These are phyloP conservation scores for Trinorchestia longiramus DNA, from an alignment of 1,140 invertebrate genomes.

Conservation along the genomic window DNA sequence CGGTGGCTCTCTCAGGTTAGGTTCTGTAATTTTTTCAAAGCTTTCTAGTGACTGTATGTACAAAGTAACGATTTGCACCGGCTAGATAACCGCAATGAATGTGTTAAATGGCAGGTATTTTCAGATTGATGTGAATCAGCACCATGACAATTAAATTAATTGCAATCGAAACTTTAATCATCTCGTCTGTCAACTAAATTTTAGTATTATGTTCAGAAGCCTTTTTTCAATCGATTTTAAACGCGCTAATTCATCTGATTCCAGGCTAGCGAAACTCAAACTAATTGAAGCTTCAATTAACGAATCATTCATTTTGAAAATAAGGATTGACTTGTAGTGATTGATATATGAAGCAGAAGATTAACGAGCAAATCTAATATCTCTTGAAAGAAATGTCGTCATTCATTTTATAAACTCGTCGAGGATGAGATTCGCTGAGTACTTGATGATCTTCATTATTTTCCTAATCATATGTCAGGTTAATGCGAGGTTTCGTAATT, in stretches of 20 bases:
- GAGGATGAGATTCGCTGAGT: background rate
- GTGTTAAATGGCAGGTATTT: too few species aligned
- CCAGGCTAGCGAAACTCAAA: background rate
- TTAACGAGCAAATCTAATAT: background rate
- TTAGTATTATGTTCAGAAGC: background rate
- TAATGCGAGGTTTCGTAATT: background rate
- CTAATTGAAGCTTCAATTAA: background rate
- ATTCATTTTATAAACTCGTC: background rate
- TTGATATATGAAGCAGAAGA: background rate
- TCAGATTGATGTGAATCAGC: background rate
- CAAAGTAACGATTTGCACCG: too few species aligned
- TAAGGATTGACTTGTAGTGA: background rate
- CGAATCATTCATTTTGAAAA: background rate
- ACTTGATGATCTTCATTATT: background rate
- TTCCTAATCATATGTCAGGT: background rate
- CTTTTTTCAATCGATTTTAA: background rate
- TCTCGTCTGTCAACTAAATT: background rate
- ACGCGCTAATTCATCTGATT: background rate
- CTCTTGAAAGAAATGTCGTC: background rate
- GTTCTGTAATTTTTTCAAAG: too few species aligned
- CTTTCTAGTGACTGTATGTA: too few species aligned
- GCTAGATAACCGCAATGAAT: too few species aligned
- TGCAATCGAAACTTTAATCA: background rate
- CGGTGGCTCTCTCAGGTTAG: too few species aligned
- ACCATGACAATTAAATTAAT: background rate